Conservation (phyloP, 2,888 invertebrate genomes). For the Agrilus biguttatus region DNA sequence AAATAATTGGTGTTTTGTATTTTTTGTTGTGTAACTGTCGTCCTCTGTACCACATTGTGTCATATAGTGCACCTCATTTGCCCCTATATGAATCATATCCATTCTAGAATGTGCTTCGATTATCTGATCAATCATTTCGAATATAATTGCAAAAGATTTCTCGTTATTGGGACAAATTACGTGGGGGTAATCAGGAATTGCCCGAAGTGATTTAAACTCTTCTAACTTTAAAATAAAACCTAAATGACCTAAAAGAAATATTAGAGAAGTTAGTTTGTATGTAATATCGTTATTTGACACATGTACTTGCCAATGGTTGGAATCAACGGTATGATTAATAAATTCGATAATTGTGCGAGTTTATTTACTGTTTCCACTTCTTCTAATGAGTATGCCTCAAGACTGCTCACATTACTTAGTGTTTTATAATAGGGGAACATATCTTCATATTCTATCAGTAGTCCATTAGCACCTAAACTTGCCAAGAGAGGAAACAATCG, state of each 20-base stretch:
- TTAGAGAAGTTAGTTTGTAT: no score
- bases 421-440: slow-evolving; percentile 65
- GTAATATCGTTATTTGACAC: no score
- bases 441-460: slow-evolving; percentile 76
- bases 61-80: slow-evolving; percentile 67
- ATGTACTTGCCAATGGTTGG: slow-evolving; percentile 38
- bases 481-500: slow-evolving; percentile 46
- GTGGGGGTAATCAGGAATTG: slow-evolving; percentile 42
- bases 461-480: slow-evolving; percentile 56
- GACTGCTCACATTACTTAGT: slow-evolving; percentile 40
- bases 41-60: slow-evolving; percentile 37
- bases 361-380: slow-evolving; percentile 36
- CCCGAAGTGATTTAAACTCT: slow-evolving; percentile 50
- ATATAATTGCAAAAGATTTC: slow-evolving; percentile 41
- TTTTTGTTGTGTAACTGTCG: slow-evolving; percentile 33
- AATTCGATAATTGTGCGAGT: slow-evolving; percentile 39
- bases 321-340: slow-evolving; percentile 65
- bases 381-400: slow-evolving; percentile 45
- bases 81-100: slow-evolving; percentile 55
- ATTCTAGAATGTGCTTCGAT: slow-evolving; percentile 38
- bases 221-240: slow-evolving; percentile 64
- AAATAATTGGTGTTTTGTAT: slow-evolving; percentile 42
- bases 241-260: slow-evolving; percentile 54
- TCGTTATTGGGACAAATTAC: slow-evolving; percentile 57
- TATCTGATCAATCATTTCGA: slow-evolving; percentile 59